A percentile compares a stretch with the other conserved stretches of the same genome.
Conservation (phyloP, 2,888 invertebrate genomes). For the Pristionchus arcanus region DNA sequence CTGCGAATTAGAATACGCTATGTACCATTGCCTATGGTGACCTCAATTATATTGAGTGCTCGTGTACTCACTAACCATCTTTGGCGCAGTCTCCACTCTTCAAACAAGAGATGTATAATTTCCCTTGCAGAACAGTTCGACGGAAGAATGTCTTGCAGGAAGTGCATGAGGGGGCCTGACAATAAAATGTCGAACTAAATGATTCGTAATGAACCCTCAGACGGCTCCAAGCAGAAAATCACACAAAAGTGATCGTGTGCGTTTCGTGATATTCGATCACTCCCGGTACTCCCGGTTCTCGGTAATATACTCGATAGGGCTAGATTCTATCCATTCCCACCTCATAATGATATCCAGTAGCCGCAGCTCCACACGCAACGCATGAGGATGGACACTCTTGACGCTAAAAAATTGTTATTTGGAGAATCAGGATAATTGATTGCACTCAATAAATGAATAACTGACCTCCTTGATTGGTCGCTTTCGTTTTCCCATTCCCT, state of each 20-base stretch:
- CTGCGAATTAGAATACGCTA: too few species aligned
- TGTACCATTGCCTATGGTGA: too few species aligned
- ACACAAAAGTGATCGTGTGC: too few species aligned
- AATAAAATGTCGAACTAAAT: too few species aligned
- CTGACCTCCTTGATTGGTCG: background rate
- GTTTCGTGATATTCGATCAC: too few species aligned
- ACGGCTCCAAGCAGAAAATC: too few species aligned
- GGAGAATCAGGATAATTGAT: background rate
- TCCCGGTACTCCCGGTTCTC: too few species aligned
- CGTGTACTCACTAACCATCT: background rate
- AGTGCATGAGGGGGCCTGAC: background rate
- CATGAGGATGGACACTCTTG: background rate
- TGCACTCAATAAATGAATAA: background rate
- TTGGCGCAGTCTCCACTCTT: background rate
- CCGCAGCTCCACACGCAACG: background rate
- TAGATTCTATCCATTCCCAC: background rate
- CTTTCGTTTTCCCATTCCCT: conserved; percentile 4
- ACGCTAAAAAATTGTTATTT: background rate
- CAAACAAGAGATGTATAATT: background rate
- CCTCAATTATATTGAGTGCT: too few species aligned
- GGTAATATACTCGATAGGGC: too few species aligned
- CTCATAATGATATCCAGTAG: conserved; percentile 15
- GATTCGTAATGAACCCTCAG: too few species aligned
- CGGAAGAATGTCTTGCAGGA: conserved; percentile 22
- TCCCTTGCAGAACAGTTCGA: background rate